phyloP scores from a whole-genome alignment of 2,113 vertebrate genomes.

The Channa maculata region DNA sequence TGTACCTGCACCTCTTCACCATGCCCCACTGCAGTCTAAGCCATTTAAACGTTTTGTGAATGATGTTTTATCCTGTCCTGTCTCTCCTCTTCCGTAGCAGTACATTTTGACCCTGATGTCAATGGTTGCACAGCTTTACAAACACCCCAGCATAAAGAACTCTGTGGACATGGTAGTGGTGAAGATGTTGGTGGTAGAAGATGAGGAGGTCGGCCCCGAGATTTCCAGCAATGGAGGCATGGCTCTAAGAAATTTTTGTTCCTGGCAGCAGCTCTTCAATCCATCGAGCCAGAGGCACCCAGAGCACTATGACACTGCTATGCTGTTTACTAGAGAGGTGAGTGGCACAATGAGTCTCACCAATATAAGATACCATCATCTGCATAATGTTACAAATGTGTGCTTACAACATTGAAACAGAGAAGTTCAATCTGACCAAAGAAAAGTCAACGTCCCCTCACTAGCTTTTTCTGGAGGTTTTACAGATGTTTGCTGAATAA shows the following conservation, averaged over 20 bases:
- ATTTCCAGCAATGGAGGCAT: constrained; percentile 91
- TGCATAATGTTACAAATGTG: background rate
- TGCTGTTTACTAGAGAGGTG: constrained; percentile 96
- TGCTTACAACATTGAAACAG: background rate
- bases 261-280: constrained; percentile 94
- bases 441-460: too few relatives aligned
- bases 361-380: constrained; percentile 7
- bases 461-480: too few relatives aligned
- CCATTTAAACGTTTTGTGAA: background rate
- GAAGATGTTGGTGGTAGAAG: constrained; percentile 91
- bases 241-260: constrained; percentile 94
- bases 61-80: background rate
- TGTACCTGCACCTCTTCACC: background rate
- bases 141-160: constrained; percentile 95
- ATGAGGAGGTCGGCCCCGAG: constrained; percentile 84
- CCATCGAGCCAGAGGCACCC: constrained; percentile 89
- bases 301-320: constrained; percentile 93
- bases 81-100: constrained; percentile 79
- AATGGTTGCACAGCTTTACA: constrained; percentile 91
- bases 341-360: background rate
- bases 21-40: background rate
- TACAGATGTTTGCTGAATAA: too few relatives aligned
- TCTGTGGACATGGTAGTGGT: constrained; percentile 91
- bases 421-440: background rate
- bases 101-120: constrained; percentile 93